Evolutionary conservation across 92 coral and sea anemone genomes (phyloP).

Genomic region (Epizoanthus scotinus): DNA sequence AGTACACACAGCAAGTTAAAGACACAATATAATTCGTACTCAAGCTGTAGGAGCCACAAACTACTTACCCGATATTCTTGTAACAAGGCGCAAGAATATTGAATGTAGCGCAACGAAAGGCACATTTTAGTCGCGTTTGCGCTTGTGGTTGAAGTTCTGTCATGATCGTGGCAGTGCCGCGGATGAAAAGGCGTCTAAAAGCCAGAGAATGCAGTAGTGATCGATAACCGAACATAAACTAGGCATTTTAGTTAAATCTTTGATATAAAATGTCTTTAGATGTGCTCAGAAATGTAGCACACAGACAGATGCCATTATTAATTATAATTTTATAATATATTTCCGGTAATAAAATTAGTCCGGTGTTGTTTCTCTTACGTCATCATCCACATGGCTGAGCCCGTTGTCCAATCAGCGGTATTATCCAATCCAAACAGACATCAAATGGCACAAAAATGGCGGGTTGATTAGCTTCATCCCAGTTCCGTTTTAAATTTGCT

Average conservation of each 20-base stretch:
- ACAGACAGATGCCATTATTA: background rate
- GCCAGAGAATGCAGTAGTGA: conserved; percentile 27
- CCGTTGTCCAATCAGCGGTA: conserved; percentile 24
- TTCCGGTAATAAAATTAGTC: background rate
- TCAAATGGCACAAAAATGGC: conserved; percentile 27
- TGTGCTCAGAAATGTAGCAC: background rate
- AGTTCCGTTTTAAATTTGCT: no score
- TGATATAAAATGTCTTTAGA: background rate
- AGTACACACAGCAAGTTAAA: no score
- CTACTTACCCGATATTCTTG: conserved; percentile 36
- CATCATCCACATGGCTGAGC: conserved; percentile 14
- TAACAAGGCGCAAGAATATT: conserved; percentile 42
- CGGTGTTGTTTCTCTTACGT: conserved; percentile 4
- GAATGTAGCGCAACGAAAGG: conserved; percentile 39
- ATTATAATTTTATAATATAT: no score
- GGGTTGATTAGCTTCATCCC: no score
- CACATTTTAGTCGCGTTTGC: conserved; percentile 24
- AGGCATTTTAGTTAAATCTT: conserved; percentile 23
- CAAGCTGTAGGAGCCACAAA: no score
- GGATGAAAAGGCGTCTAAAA: conserved; percentile 28
- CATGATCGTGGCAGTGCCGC: conserved; percentile 29
- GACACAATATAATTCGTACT: no score
- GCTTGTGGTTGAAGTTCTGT: background rate
- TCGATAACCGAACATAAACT: conserved; percentile 39
- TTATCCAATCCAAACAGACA: background rate